A percentile compares a stretch with the other conserved stretches of the same genome.
phyloP scores from a whole-genome alignment of 2,888 invertebrate species.

The Tipula unca region DNA sequence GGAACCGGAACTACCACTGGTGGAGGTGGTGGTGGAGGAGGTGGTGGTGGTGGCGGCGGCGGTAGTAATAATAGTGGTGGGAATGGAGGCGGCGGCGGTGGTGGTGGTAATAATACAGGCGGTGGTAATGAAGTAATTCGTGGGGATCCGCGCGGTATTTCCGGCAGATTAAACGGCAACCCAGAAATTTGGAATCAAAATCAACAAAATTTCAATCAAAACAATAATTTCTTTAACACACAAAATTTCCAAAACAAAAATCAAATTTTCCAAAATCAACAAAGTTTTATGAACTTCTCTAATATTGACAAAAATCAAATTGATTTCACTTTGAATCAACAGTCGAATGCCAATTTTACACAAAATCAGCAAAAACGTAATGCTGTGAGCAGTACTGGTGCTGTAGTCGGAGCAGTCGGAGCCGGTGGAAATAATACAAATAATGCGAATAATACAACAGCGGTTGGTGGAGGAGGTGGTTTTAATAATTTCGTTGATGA shows the following conservation, averaged over 20 bases:
- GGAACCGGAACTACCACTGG: conserved; percentile 22
- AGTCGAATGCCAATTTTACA: background rate
- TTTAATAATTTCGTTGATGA: conserved; percentile 19
- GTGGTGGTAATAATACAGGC: conserved; percentile 23
- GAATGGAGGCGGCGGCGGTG: background rate
- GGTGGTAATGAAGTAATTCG: conserved; percentile 46
- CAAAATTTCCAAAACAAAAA: conserved; percentile 17
- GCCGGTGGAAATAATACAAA: conserved; percentile 37
- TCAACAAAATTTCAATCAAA: conserved; percentile 31
- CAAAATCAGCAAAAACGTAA: conserved; percentile 34
- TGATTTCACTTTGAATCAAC: conserved; percentile 14
- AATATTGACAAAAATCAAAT: conserved; percentile 19
- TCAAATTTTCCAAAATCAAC: conserved; percentile 19
- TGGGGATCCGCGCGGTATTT: conserved; percentile 68
- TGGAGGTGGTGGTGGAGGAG: conserved; percentile 22
- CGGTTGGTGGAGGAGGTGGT: conserved; percentile 16
- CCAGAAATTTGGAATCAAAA: conserved; percentile 74
- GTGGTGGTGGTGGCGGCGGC: conserved; percentile 28
- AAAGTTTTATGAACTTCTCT: conserved; percentile 16
- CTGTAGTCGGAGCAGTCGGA: conserved; percentile 31
- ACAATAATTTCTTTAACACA: conserved; percentile 16
- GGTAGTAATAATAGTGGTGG: conserved; percentile 57
- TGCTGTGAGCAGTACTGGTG: conserved; percentile 24
- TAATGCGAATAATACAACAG: conserved; percentile 29
- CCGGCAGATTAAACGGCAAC: conserved; percentile 71